phyloP scores from a whole-genome alignment of 2,797 vertebrate genomes.

The Paguma larvata region DNA sequence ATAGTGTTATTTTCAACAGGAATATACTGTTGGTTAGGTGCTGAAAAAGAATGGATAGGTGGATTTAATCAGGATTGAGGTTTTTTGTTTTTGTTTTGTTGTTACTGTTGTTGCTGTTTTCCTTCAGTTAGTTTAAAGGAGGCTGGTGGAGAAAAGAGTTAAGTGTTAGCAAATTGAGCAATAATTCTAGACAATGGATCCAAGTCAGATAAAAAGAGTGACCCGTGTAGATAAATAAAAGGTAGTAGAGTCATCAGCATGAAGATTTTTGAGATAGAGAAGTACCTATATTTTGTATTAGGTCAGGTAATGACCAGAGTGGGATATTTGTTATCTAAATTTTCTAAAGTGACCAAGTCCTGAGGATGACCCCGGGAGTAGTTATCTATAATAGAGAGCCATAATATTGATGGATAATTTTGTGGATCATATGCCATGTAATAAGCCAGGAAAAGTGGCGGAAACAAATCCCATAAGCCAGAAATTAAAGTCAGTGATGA shows the following conservation, averaged over 20 bases:
- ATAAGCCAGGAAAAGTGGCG: neutral
- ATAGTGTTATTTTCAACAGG: neutral
- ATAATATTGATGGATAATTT: neutral
- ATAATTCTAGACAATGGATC: neutral
- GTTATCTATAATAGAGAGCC: neutral
- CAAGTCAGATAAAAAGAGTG: neutral
- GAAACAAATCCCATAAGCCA: neutral
- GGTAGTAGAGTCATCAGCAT: neutral
- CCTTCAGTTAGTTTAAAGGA: neutral
- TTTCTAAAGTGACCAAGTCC: neutral
- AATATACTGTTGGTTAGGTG: neutral
- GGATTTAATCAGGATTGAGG: neutral
- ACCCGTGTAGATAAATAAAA: neutral
- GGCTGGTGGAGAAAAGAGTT: neutral
- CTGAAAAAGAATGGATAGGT: neutral
- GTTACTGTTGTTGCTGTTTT: neutral
- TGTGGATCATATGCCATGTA: neutral
- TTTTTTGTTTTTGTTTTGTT: neutral
- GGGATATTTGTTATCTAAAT: neutral
- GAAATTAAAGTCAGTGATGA: neutral
- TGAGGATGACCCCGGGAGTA: neutral
- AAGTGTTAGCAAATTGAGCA: neutral
- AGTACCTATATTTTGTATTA: neutral
- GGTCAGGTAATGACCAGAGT: neutral
- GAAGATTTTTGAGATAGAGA: neutral